phyloP scores from a whole-genome alignment of 2,888 invertebrate genomes.

The Zygothrica quintamaculata region DNA sequence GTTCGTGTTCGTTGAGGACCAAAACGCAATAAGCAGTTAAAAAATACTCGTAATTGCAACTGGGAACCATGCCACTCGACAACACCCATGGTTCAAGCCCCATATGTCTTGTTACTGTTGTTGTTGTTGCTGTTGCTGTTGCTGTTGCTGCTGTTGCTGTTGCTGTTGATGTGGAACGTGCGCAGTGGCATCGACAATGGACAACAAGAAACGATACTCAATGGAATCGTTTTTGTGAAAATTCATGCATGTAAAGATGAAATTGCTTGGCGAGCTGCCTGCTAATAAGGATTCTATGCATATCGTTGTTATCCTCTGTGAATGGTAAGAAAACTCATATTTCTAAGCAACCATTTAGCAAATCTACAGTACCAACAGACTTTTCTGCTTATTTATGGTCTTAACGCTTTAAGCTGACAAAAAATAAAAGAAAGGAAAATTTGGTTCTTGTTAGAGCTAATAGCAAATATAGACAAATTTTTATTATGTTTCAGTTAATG shows the following conservation, averaged over 20 bases:
- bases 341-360: neutral
- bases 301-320: constrained; percentile 31
- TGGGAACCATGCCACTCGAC: constrained; percentile 56
- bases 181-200: constrained; percentile 55
- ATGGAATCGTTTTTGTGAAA: constrained; percentile 67
- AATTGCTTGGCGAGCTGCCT: constrained; percentile 53
- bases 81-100: constrained; percentile 65
- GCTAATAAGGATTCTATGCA: constrained; percentile 36
- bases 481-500: constrained; percentile 67
- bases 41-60: constrained; percentile 78
- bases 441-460: constrained; percentile 7
- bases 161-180: constrained; percentile 60
- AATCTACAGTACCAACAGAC: constrained; percentile 15
- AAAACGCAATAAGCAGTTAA: constrained; percentile 81
- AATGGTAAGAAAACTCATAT: constrained; percentile 1
- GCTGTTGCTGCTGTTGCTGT: constrained; percentile 19
- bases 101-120: constrained; percentile 73
- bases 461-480: constrained; percentile 65
- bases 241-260: constrained; percentile 66
- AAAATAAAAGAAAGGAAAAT: neutral
- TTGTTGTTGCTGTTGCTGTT: constrained; percentile 10
- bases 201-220: constrained; percentile 60
- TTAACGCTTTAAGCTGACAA: neutral
- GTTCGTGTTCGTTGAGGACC: constrained; percentile 51
- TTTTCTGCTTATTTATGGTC: constrained; percentile 1